Evolutionary conservation across 2,797 vertebrate species (phyloP), one percentile per base, ranked within the genome.

Genomic region (Sebastes kiyomatsui): DNA sequence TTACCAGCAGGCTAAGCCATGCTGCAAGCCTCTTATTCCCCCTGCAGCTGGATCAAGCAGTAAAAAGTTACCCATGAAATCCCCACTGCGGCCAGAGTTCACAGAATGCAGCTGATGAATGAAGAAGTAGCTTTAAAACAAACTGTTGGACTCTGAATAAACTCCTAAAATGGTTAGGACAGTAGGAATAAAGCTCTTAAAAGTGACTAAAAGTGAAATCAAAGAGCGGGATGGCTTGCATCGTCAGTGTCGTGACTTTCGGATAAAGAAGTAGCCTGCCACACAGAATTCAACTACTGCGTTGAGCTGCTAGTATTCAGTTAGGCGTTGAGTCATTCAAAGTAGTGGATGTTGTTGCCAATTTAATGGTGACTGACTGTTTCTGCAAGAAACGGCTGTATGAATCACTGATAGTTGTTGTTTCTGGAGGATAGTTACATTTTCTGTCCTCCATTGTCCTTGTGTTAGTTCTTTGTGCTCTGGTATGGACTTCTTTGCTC

Each of bases 11-110:
- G 89, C 88, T 94, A 93, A 94, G 91, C 93, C 87, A 65, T 0
- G 42, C 81, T 74, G 64, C 91, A 95, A 94, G 93, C 95, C 91
- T 95, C 94, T 95, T 93, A 95, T 85, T 92, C 83, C 84, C 82
- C 62, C 83, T 72, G 87, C 92, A 90, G 83, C 91, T 93, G 90
- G 88, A 95, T 91, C 84, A 86, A 81, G 82, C 76, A 90, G 90
- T 78, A 90, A 92, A 92, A 94, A 94, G 92, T 93, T 93, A 82
- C 68, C 67, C 32, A 30, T 88, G 52, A 88, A 91, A 93, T 90
- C 83, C 87, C 38, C 33, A 1, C 32, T 4, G 59, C 6, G 65
- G 79, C 46, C 84, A 77, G 35, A 80, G 83, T 74, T 90, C 80
- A 86, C 54, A 10, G 30, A 20, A 28, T 52, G 32, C 58, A 79